Conservation (phyloP, 1,140 invertebrate species). For the Zaprionus nigranus region DNA sequence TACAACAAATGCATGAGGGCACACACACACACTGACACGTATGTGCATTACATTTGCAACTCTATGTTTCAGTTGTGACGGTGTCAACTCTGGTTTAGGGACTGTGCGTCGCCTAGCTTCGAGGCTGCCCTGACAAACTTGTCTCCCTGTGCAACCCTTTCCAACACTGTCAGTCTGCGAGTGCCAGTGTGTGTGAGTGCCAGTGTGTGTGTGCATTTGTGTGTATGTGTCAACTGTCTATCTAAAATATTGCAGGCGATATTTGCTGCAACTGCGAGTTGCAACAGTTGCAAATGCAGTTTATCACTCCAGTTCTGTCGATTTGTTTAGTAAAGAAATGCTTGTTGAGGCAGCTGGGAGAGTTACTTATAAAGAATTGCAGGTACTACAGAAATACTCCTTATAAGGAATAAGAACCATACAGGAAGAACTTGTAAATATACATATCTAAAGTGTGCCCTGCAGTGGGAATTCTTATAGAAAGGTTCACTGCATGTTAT, state of each 20-base stretch:
- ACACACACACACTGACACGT: slow-evolving; percentile 22
- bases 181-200: neutral
- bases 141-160: slow-evolving; percentile 3
- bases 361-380: neutral
- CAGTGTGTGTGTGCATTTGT: slow-evolving; percentile 7
- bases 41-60: neutral
- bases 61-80: slow-evolving; percentile 32
- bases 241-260: slow-evolving; percentile 48
- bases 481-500: too few relatives aligned
- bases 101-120: neutral
- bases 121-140: slow-evolving; percentile 24
- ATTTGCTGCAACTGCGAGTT: slow-evolving; percentile 17
- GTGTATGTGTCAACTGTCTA: slow-evolving; percentile 39
- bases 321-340: slow-evolving; percentile 31
- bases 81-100: slow-evolving; percentile 37
- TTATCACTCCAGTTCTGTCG: slow-evolving; percentile 35
- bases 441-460: too few relatives aligned
- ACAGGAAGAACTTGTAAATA: too few relatives aligned
- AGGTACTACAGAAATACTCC: too few relatives aligned
- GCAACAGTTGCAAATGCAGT: slow-evolving; percentile 21
- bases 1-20: slow-evolving; percentile 29
- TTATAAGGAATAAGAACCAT: too few relatives aligned
- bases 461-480: too few relatives aligned
- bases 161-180: neutral
- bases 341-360: neutral